A percentile compares a stretch with the other conserved stretches of the same genome.
phyloP scores from a whole-genome alignment of 2,113 vertebrate genomes.

The Lamprologus sp. region DNA sequence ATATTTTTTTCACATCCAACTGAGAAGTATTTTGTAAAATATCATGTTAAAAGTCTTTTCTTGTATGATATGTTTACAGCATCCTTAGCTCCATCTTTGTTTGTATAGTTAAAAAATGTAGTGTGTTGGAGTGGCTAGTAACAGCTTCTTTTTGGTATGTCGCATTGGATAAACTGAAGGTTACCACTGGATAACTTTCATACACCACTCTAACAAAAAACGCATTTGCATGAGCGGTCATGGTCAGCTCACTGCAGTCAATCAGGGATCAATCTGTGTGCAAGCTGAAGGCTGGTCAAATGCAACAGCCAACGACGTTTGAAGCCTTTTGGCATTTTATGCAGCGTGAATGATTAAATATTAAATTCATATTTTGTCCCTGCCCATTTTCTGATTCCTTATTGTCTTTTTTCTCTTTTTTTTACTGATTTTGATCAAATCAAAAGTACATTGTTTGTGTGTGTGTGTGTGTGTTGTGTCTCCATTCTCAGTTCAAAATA shows the following conservation, averaged over 20 bases:
- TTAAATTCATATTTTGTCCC: background rate
- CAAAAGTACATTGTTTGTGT: background rate
- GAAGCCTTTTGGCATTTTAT: background rate
- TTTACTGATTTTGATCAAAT: background rate
- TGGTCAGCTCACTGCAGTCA: background rate
- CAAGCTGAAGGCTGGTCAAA: background rate
- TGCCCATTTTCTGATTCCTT: background rate
- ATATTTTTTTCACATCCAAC: background rate
- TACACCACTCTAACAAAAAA: background rate
- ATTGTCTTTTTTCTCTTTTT: background rate
- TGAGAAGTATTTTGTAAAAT: background rate
- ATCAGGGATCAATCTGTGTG: background rate
- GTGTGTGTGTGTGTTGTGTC: background rate
- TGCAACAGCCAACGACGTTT: background rate
- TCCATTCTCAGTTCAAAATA: background rate
- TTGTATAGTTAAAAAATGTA: background rate
- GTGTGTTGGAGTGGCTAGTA: background rate
- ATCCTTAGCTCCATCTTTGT: background rate
- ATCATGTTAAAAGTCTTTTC: background rate
- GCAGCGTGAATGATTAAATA: background rate
- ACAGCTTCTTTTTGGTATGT: background rate
- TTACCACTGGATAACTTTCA: background rate
- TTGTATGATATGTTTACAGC: background rate
- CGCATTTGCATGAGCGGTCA: background rate
- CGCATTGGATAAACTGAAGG: background rate